phyloP scores from a whole-genome alignment of 2,888 invertebrate species.

The Ommatoiulus sabulosus region DNA sequence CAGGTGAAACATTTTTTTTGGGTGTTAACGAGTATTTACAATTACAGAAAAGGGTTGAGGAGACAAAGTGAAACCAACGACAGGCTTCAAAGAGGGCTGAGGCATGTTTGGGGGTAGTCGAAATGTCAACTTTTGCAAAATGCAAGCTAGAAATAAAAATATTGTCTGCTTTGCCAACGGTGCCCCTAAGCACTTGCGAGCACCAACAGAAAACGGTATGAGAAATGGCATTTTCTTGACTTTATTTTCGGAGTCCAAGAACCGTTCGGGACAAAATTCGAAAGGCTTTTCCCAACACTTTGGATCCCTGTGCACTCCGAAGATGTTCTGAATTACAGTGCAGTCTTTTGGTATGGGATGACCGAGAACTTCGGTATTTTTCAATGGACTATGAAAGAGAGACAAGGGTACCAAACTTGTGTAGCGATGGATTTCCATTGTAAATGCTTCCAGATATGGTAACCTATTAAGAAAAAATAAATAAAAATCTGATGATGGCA shows the following conservation, averaged over 20 bases:
- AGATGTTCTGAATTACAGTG: constrained; percentile 1
- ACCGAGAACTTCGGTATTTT: background rate
- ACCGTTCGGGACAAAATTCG: background rate
- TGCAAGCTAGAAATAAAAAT: background rate
- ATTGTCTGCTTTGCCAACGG: background rate
- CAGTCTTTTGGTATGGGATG: background rate
- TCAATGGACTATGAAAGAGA: background rate
- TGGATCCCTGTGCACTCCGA: background rate
- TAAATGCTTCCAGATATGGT: background rate
- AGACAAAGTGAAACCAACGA: background rate
- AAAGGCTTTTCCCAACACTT: background rate
- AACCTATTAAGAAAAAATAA: background rate
- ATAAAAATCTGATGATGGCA: too few species aligned
- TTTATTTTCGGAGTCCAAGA: background rate
- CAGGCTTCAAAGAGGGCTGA: background rate
- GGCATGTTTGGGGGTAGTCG: background rate
- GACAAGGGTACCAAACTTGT: background rate
- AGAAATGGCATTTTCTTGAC: background rate
- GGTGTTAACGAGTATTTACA: background rate
- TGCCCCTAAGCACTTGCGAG: background rate
- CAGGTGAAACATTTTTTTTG: too few species aligned
- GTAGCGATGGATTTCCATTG: background rate
- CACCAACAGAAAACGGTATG: background rate
- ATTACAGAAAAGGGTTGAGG: background rate
- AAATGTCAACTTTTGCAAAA: background rate